phyloP scores from a whole-genome alignment of 1,140 invertebrate species.

The Eupristina koningsbergeri region DNA sequence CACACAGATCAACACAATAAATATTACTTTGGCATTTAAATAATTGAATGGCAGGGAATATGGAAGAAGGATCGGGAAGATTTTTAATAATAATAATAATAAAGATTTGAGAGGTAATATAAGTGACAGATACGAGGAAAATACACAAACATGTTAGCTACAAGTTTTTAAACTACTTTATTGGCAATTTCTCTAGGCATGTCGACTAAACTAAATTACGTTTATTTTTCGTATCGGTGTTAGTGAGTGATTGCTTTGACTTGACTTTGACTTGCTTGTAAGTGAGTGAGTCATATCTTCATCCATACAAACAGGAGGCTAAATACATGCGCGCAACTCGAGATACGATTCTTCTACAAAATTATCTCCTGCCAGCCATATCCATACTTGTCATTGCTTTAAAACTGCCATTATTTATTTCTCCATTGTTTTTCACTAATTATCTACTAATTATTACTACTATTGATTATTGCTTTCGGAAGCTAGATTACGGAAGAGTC shows the following conservation, averaged over 20 bases:
- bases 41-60: neutral
- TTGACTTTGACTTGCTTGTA: slow-evolving; percentile 52
- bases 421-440: slow-evolving; percentile 41
- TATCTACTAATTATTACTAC: slow-evolving; percentile 53
- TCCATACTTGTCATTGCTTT: slow-evolving; percentile 45
- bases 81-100: slow-evolving; percentile 44
- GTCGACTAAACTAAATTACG: slow-evolving; percentile 54
- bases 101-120: slow-evolving; percentile 50
- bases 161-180: slow-evolving; percentile 56
- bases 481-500: slow-evolving; percentile 54
- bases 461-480: slow-evolving; percentile 55
- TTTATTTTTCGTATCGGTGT: slow-evolving; percentile 52
- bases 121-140: slow-evolving; percentile 53
- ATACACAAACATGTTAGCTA: slow-evolving; percentile 55
- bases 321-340: slow-evolving; percentile 53
- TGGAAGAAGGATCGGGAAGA: neutral
- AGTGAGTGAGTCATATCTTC: slow-evolving; percentile 52
- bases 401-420: slow-evolving; percentile 43
- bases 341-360: slow-evolving; percentile 49
- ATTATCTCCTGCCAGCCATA: slow-evolving; percentile 48
- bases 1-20: slow-evolving; percentile 53
- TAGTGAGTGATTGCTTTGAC: slow-evolving; percentile 54
- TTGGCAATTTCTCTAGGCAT: slow-evolving; percentile 55
- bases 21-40: slow-evolving; percentile 51
- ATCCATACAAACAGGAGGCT: slow-evolving; percentile 53